A percentile compares a stretch with the other conserved stretches of the same genome.
Conservation (phyloP, 2,888 invertebrate genomes). For the Willowsia nigromaculata region DNA sequence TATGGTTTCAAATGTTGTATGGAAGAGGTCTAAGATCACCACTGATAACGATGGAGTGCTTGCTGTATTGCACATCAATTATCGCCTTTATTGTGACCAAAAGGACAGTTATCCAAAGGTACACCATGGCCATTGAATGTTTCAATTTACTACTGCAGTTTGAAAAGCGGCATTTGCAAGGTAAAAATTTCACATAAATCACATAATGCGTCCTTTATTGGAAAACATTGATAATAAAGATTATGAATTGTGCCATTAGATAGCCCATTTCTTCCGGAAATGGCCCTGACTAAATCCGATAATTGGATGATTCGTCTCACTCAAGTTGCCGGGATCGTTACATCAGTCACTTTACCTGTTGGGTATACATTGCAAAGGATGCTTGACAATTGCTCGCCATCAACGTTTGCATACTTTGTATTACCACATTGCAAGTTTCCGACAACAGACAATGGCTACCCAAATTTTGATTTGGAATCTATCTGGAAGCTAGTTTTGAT, state of each 20-base stretch:
- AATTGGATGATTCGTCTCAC: conserved; percentile 27
- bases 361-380: conserved; percentile 8
- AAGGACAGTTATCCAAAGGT: not conserved
- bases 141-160: conserved; percentile 40
- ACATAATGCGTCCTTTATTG: not conserved
- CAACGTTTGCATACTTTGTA: conserved; percentile 22
- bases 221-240: not conserved
- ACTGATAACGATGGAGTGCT: conserved; percentile 21
- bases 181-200: not conserved
- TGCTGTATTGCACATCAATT: conserved; percentile 3
- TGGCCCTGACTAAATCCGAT: not conserved
- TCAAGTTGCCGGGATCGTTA: conserved; percentile 19
- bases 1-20: conserved; percentile 26
- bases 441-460: not conserved
- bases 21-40: not conserved
- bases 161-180: conserved; percentile 23
- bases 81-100: conserved; percentile 20
- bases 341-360: not conserved
- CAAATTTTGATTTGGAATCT: not conserved
- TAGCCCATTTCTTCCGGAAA: not conserved
- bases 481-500: not conserved
- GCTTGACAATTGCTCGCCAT: conserved; percentile 20
- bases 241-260: not conserved
- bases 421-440: not conserved
- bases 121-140: not conserved